Base-by-base conservation (phyloP, 35 echinoderm and acorn worm species). In the Diadema setosum region DNA sequence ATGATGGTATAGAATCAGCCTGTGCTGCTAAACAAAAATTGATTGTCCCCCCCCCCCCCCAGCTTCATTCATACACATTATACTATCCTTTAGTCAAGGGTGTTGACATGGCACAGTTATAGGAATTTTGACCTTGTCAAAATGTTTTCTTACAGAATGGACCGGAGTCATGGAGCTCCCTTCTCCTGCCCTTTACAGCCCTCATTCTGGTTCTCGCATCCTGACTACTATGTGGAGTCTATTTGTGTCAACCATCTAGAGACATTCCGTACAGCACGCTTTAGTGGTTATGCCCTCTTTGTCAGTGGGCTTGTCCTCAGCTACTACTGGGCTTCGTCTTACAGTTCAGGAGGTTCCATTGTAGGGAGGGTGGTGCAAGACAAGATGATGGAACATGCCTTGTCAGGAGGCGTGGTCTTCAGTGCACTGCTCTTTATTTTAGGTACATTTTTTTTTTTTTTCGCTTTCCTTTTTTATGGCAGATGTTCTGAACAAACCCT, bases 141-240 rank as follows among this genome's bases (percentile, higher is more conserved):
- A n/a, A n/a, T n/a, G n/a, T n/a, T n/a, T n/a, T n/a, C n/a, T 83
- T 88, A 18, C 60, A 99, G 96, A 87, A 58, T 70, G 63, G 58
- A 34, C 61, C 75, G 5, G 85, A 80, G 44, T 92, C 93, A 7
- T 99, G 93, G 93, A 82, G 42, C 37, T 64, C 96, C 0, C 81
- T 99, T 20, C 75, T 94, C 46, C 41, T 94, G 14, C 96, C 96
- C 34, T 65, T 99, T 27, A 41, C 83, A 7, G 82, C 82, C 55
- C 89, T 99, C 83, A 89, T 92, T 34, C 50, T 99, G 3, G 46
- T 91, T 0, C 85, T 99, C 16, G 94, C 67, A 84, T 99, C 81
- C 27, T 99, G 93, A 99, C 60, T 99, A 92, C 83, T 99, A 99
- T 82, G 86, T 99, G 11, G 96, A 99, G 37, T 91, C 93, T 0